Percentiles rank a stretch among this genome's conserved stretches.
These are phyloP conservation scores for Lutjanus argentimaculatus DNA, from an alignment of 2,797 vertebrate species.

Conservation along the genomic window DNA sequence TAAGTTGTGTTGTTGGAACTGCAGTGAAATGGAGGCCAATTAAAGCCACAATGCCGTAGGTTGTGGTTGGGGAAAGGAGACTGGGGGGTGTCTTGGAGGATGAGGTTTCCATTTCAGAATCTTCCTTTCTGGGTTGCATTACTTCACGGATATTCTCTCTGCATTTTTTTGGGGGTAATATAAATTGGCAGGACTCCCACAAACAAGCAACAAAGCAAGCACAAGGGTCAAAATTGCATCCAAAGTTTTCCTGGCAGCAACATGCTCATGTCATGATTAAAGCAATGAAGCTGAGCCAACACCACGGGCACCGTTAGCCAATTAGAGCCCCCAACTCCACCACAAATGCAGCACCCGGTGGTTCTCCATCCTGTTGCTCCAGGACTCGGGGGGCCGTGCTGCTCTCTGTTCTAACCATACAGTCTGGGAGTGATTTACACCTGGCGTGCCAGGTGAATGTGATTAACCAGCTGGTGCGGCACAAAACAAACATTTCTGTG, in stretches of 20 bases:
- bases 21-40: constrained; percentile 68
- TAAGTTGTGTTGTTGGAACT: constrained; percentile 50
- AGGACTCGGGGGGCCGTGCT: constrained; percentile 17
- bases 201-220: constrained; percentile 68
- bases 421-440: constrained; percentile 59
- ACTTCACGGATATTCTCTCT: constrained; percentile 44
- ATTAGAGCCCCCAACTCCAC: constrained; percentile 48
- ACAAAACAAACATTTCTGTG: constrained; percentile 48
- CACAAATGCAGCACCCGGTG: constrained; percentile 37
- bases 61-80: constrained; percentile 56
- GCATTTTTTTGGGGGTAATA: constrained; percentile 35
- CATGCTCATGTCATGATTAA: constrained; percentile 65
- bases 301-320: constrained; percentile 51
- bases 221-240: constrained; percentile 62
- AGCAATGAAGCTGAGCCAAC: constrained; percentile 62
- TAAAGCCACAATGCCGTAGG: constrained; percentile 66
- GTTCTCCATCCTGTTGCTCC: constrained; percentile 34
- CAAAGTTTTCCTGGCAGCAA: constrained; percentile 75
- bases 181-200: constrained; percentile 64
- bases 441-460: constrained; percentile 57
- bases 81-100: constrained; percentile 14
- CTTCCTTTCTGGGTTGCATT: constrained; percentile 54
- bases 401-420: constrained; percentile 23
- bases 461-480: constrained; percentile 47
- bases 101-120: constrained; percentile 58